phyloP scores from a whole-genome alignment of 1,140 invertebrate genomes.

The Tetramorium alpestre region DNA sequence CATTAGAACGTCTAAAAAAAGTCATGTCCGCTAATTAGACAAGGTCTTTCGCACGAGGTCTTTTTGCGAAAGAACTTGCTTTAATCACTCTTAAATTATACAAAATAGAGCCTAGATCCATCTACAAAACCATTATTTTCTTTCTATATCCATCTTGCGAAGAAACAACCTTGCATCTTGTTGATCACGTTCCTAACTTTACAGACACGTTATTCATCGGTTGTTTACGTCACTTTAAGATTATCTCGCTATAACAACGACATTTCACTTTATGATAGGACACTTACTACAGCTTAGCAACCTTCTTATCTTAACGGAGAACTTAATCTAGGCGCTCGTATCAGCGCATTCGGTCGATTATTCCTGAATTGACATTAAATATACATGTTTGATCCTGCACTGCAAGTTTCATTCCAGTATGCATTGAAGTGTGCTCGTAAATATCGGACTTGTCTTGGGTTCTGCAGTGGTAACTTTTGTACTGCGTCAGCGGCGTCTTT shows the following conservation, averaged over 20 bases:
- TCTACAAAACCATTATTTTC: background rate
- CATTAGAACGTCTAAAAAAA: no score
- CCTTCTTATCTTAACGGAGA: conserved; percentile 11
- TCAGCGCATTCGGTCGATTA: conserved; percentile 13
- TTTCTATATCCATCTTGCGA: background rate
- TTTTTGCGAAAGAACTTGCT: background rate
- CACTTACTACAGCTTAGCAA: background rate
- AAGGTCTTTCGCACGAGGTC: no score
- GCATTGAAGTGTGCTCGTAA: conserved; percentile 26
- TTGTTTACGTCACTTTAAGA: background rate
- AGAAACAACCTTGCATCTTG: background rate
- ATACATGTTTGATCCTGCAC: conserved; percentile 59
- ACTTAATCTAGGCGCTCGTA: conserved; percentile 27
- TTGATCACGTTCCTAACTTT: background rate
- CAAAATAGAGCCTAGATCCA: background rate
- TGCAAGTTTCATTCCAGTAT: conserved; percentile 27
- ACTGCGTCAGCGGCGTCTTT: background rate
- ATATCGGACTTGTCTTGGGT: conserved; percentile 46
- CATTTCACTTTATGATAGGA: background rate
- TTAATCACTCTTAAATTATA: background rate
- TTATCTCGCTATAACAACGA: conserved; percentile 35
- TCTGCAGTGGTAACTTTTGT: background rate
- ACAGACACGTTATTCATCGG: background rate
- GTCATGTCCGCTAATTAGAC: no score
- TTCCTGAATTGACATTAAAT: conserved; percentile 67